Evolutionary conservation across 2,797 vertebrate species (phyloP).

Genomic region (Cephalopachus bancanus): DNA sequence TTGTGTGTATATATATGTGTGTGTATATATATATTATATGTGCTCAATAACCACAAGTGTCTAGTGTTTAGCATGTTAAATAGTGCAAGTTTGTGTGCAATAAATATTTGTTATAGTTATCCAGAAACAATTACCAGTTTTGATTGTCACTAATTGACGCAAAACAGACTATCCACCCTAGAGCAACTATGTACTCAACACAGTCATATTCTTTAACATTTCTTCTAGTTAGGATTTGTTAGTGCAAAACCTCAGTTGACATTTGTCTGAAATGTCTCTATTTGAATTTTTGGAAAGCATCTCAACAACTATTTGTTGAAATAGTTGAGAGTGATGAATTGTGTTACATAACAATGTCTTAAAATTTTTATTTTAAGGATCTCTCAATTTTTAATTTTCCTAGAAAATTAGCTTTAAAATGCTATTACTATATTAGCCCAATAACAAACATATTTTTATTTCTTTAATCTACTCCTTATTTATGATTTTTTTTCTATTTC

Average conservation of each 20-base stretch:
- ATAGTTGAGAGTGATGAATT: not conserved
- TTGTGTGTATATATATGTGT: no score
- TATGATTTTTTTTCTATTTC: not conserved
- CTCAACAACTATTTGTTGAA: slow-evolving; percentile 13
- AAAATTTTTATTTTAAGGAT: not conserved
- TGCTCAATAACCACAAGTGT: no score
- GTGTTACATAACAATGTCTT: not conserved
- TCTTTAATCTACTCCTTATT: not conserved
- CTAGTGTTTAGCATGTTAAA: no score
- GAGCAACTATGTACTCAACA: not conserved
- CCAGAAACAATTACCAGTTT: not conserved
- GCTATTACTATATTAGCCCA: not conserved
- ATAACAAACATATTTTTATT: not conserved
- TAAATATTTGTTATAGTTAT: not conserved
- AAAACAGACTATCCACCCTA: not conserved
- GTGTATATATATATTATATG: no score
- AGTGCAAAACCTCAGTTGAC: not conserved
- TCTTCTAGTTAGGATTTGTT: not conserved
- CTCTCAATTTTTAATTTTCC: not conserved
- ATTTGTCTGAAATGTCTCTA: not conserved
- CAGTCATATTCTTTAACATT: not conserved
- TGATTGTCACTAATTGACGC: not conserved
- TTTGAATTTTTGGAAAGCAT: not conserved
- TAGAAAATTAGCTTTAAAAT: not conserved
- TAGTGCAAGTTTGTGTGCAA: no score